phyloP scores from a whole-genome alignment of 2,113 vertebrate species.

The Platichthys flesus region DNA sequence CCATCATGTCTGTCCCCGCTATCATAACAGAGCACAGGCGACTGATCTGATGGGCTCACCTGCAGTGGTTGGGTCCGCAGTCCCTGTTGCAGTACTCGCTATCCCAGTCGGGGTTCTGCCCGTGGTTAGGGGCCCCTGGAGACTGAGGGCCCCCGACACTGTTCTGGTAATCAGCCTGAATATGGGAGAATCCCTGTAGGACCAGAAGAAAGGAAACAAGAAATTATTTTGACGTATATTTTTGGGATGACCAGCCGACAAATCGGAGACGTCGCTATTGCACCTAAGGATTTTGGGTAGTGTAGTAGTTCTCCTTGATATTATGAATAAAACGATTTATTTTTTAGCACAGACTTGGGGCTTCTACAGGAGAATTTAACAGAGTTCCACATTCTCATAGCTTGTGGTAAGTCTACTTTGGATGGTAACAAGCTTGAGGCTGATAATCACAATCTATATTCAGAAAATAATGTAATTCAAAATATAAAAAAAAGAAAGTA shows the following conservation, averaged over 20 bases:
- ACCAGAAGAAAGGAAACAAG: constrained; percentile 12
- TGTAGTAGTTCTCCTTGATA: too few relatives aligned
- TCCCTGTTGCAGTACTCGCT: constrained; percentile 94
- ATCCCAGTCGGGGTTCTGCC: constrained; percentile 93
- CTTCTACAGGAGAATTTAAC: too few relatives aligned
- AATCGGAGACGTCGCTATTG: too few relatives aligned
- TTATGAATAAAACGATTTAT: too few relatives aligned
- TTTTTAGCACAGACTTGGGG: too few relatives aligned
- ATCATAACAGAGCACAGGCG: background rate
- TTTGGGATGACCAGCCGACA: constrained; percentile 6
- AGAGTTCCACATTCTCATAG: too few relatives aligned
- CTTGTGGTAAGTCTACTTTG: too few relatives aligned
- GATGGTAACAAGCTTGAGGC: too few relatives aligned
- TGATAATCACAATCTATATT: too few relatives aligned
- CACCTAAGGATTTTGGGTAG: too few relatives aligned
- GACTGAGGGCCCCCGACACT: constrained; percentile 92
- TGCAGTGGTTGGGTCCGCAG: constrained; percentile 95
- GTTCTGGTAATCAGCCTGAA: constrained; percentile 93
- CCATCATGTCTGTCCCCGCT: background rate
- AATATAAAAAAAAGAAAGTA: background rate
- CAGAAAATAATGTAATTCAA: background rate
- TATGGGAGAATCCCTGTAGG: constrained; percentile 92
- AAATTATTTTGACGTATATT: background rate
- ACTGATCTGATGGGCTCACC: constrained; percentile 80
- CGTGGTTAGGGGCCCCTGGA: constrained; percentile 89